Base-by-base conservation (phyloP, 2,113 vertebrate species). In the Drymodes brunneopygia region DNA sequence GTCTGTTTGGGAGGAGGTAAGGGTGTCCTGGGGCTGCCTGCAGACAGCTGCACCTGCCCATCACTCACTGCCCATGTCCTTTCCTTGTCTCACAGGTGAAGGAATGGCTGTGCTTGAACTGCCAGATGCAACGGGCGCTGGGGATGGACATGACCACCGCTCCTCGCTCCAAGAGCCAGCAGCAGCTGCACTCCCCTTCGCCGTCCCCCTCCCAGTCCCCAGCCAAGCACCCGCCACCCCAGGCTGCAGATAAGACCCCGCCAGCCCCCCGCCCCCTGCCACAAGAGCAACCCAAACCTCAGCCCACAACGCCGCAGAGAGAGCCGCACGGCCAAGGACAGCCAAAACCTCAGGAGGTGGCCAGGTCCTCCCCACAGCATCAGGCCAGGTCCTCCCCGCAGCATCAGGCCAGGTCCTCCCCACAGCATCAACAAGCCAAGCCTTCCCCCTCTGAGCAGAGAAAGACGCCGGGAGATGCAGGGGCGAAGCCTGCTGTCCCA, bases 111-210 rank as follows among this genome's bases (percentile, higher is more conserved):
- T 99, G 99, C 97, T 98, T 99, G 95, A 99, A 99, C 97, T 99
- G 99, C 98, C 99, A 99, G 98, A 99, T 99, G 99, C 99, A 99
- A 98, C 98, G 99, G 96, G 99, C 99, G 2, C 94, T 99, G 96
- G 99, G 99, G 75, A 99, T 99, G 99, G 99, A 99, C 97, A 99
- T 99, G 99, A 99, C 98, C 82, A 99, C 99, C 1, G 99, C 99
- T n/a, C 99, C 99, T 58, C 98, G 99, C 82, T 99, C 99, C 97
- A 99, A 99, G 96, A 99, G 99, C 97, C 99, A 99, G 97, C 99
- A 99, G 92, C 99, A 99, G 97, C 98, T 99, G 82, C 98, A 99
- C 95, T 99, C 99, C 71, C 99, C 99, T 23, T 98, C 97, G 1
- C 98, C 97, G 0, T 98, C 99, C 97, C 97, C 97, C 73, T 97